Conservation (phyloP, 1,140 invertebrate species). For the Pseudomyrmex gracilis region DNA sequence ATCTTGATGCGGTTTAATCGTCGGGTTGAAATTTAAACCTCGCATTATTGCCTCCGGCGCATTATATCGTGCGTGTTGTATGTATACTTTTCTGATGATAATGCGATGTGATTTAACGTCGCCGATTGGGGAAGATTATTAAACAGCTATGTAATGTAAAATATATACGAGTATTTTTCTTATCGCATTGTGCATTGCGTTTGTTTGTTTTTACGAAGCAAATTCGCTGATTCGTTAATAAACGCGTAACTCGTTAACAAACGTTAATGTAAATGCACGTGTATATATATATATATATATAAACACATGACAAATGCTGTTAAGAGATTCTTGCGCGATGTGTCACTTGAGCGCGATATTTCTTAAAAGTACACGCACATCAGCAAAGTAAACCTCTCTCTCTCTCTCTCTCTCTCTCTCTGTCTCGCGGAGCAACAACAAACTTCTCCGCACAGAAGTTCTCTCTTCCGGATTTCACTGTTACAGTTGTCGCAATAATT, state of each 20-base stretch:
- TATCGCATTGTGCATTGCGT: neutral
- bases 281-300: too few relatives aligned
- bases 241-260: too few relatives aligned
- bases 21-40: constrained; percentile 31
- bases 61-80: neutral
- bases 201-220: too few relatives aligned
- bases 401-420: too few relatives aligned
- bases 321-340: too few relatives aligned
- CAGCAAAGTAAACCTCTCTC: too few relatives aligned
- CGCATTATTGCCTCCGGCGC: constrained; percentile 26
- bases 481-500: constrained; percentile 48
- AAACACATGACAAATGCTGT: too few relatives aligned
- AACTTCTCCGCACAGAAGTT: constrained; percentile 53
- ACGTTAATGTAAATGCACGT: too few relatives aligned
- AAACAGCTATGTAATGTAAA: neutral
- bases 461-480: constrained; percentile 14
- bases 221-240: too few relatives aligned
- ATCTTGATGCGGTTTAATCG: constrained; percentile 40
- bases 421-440: neutral
- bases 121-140: neutral
- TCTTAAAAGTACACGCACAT: too few relatives aligned
- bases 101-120: constrained; percentile 18
- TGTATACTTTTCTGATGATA: constrained; percentile 22
- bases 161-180: neutral
- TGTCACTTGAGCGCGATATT: too few relatives aligned